Evolutionary conservation across 2,797 vertebrate species (phyloP), one percentile per base, ranked within the genome.

Genomic region (Phalanger gymnotis): DNA sequence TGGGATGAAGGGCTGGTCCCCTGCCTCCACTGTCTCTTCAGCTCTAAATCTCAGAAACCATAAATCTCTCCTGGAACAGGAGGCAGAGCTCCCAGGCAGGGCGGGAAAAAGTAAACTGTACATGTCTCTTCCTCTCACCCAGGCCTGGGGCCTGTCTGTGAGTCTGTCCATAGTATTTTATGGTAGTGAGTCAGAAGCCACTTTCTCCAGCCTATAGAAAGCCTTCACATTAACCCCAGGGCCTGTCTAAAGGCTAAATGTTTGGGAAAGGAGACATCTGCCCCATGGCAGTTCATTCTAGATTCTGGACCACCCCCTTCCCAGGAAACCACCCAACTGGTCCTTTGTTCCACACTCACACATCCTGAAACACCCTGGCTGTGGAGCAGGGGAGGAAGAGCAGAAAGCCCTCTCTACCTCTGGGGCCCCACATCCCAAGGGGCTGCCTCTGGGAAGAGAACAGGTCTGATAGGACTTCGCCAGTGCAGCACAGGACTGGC

Each of bases 81-180:
- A 73, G 66, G 66, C n/a, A 10, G 73, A 27, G 73, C 40, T 81
- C 40, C 22, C 40, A 0, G 22, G 73, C 73, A 11, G 2, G 40
- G 40, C 9, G 7, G 73, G 73, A 87, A 66, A 40, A 81, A 40
- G 73, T 27, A 2, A 51, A 9, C 30, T 31, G 58, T 34, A 4
- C 22, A 2, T 2, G 2, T 27, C 22, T 22, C 40, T 27, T 0
- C 10, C 0, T 11, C 73, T 27, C 22, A 1, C 22, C 40, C 19
- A 2, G 25, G 19, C 7, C 73, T 2, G 30, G 66, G 57, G 28
- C 30, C 57, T 30, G 9, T 7, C 56, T 57, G 7, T 9, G 5
- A 57, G 27, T 9, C 30, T 11, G 30, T 13, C 58, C 34, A 58
- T 58, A 11, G 4, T 22, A n/a, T 40, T 40, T n/a, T 40, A 1